A percentile compares a stretch with the other conserved stretches of the same genome.
These are phyloP conservation scores for Thalpophila matura DNA, from an alignment of 2,888 invertebrate species.

Conservation along the genomic window DNA sequence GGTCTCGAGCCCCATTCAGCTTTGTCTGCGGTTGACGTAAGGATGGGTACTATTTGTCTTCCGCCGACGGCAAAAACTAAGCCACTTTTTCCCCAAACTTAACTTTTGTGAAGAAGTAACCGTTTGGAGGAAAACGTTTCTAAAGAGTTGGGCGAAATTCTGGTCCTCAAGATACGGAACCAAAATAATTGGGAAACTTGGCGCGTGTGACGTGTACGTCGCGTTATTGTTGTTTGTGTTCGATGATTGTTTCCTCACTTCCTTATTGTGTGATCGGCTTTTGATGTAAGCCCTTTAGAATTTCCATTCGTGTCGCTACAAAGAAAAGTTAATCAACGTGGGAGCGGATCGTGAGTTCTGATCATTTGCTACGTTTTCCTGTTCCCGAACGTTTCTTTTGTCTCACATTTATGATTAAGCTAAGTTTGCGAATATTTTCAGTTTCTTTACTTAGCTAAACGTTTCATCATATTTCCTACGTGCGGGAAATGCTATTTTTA, in stretches of 20 bases:
- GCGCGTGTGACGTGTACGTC: slow-evolving; percentile 37
- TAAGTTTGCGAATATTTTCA: slow-evolving; percentile 50
- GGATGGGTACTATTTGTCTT: slow-evolving; percentile 70
- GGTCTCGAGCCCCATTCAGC: slow-evolving; percentile 46
- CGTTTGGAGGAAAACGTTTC: slow-evolving; percentile 58
- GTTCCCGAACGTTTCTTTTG: slow-evolving; percentile 51
- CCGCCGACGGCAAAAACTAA: slow-evolving; percentile 66
- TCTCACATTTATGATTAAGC: slow-evolving; percentile 50
- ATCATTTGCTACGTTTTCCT: slow-evolving; percentile 60
- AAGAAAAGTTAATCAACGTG: slow-evolving; percentile 64
- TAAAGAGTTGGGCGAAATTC: slow-evolving; percentile 52
- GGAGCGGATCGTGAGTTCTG: slow-evolving; percentile 54
- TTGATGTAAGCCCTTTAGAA: slow-evolving; percentile 59
- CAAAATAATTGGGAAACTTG: slow-evolving; percentile 68
- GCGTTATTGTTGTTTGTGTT: slow-evolving; percentile 57
- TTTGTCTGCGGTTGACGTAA: slow-evolving; percentile 65
- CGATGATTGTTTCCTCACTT: slow-evolving; percentile 63
- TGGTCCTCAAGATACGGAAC: slow-evolving; percentile 47
- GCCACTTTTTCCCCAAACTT: slow-evolving; percentile 63
- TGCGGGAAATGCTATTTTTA: slow-evolving; percentile 8
- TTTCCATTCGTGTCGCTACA: slow-evolving; percentile 63
- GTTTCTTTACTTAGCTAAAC: slow-evolving; percentile 18
- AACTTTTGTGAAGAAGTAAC: slow-evolving; percentile 65
- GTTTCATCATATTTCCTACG: slow-evolving; percentile 4
- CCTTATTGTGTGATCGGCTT: slow-evolving; percentile 64